phyloP scores from a whole-genome alignment of 2,113 vertebrate species.

The Loxodonta africana region DNA sequence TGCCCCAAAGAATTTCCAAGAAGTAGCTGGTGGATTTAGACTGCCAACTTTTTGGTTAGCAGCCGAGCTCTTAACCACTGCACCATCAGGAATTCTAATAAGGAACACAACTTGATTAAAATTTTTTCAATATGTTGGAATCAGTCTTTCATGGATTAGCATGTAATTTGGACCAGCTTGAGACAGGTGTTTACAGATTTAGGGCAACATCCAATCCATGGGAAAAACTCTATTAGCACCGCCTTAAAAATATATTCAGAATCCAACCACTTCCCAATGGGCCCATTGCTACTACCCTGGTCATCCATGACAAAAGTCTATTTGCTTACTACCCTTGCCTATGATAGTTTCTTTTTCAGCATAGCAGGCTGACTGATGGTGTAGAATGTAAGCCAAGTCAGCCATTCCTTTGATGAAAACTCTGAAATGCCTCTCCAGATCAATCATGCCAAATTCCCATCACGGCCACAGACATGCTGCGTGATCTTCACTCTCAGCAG shows the following conservation, averaged over 20 bases:
- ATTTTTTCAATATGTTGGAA: neutral
- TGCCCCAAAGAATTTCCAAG: too few species aligned
- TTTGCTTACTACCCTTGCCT: neutral
- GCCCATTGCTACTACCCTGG: neutral
- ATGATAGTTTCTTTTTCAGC: neutral
- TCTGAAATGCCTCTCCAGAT: neutral
- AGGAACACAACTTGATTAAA: neutral
- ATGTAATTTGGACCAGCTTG: neutral
- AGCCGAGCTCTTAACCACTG: too few species aligned
- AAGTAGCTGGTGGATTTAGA: too few species aligned
- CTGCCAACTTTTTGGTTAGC: too few species aligned
- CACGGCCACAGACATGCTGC: too few species aligned
- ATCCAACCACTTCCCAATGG: neutral
- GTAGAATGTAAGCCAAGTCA: neutral
- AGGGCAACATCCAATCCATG: neutral
- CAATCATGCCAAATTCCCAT: neutral
- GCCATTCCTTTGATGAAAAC: neutral
- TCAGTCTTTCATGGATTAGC: neutral
- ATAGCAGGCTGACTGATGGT: neutral
- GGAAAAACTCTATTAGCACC: neutral
- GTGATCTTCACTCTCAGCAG: neutral
- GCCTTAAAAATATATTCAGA: neutral
- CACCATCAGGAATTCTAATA: too few species aligned
- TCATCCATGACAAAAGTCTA: neutral
- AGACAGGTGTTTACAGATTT: neutral